Base-by-base conservation (phyloP, 2,888 invertebrate genomes). In the Crocallis elinguaria region DNA sequence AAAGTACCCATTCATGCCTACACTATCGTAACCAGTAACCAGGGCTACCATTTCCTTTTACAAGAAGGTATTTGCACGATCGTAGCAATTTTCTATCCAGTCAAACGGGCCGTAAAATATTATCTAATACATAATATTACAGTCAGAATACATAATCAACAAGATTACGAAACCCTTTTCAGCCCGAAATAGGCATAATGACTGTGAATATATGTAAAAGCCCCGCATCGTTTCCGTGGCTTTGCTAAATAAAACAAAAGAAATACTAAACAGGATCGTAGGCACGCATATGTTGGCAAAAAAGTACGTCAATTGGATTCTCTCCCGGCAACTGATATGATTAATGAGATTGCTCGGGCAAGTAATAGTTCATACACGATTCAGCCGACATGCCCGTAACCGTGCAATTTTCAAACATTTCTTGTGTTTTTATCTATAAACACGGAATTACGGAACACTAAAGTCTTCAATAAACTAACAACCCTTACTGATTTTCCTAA, bases 161-260 rank as follows among this genome's bases (percentile, higher is more conserved):
- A 46, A 58, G 64, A 64, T 67, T 67, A 70, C 62, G 58, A 57
- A 63, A 67, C 67, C 66, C 62, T 69, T 64, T 66, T 69, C 57
- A 65, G 64, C 60, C 59, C 60, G 52, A 64, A 62, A 64, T 66
- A 64, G 43, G 48, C 19, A 67, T 60, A 63, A 65, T 64, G 56
- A 57, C 55, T 64, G 25, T 59, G 64, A 66, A 71, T 69, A 65
- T 60, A 65, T 69, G 60, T 64, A 66, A 64, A 69, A 66, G 48
- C 37, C 37, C 52, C 48, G 52, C 49, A 51, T 44, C 39, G 54
- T 48, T 62, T 57, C 51, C 42, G 59, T 67, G 52, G 60, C 51
- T 60, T 45, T 49, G 39, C 39, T 38, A 55, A 60, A 65, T 65
- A 68, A 67, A 70, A 67, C 61, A 67, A 66, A 59, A 68, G 62